Percentiles rank a stretch among this genome's conserved stretches.
These are phyloP conservation scores for Montipora efflorescens DNA, from an alignment of 64 coral and sea anemone genomes.

Conservation along the genomic window DNA sequence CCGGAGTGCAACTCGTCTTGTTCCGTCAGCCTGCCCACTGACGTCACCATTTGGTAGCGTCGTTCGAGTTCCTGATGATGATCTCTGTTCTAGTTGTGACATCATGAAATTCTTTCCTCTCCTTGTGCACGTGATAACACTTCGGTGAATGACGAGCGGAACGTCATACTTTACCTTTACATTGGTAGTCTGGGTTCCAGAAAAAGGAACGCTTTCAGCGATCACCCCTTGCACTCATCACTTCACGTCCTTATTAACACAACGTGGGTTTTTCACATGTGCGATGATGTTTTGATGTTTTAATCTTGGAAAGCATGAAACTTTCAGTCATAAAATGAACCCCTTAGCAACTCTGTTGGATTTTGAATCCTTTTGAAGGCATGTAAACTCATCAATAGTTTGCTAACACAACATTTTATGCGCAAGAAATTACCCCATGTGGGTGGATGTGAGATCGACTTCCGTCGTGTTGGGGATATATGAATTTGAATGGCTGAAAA, in stretches of 20 bases:
- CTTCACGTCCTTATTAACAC: conserved; percentile 19
- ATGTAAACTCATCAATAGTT: neutral
- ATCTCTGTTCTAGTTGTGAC: no score
- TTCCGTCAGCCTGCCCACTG: no score
- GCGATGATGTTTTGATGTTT: conserved; percentile 6
- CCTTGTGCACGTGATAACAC: no score
- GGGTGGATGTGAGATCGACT: neutral
- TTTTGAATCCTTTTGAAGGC: neutral
- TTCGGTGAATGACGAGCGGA: no score
- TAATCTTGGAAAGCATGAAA: conserved; percentile 19
- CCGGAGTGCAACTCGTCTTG: no score
- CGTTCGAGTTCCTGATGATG: no score
- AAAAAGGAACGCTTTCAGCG: conserved; percentile 12
- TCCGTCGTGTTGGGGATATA: neutral
- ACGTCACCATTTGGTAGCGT: no score
- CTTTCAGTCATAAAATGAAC: neutral
- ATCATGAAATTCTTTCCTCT: no score
- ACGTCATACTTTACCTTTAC: no score
- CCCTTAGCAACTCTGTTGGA: neutral
- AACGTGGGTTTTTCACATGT: conserved; percentile 48
- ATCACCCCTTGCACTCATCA: neutral
- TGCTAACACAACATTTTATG: neutral
- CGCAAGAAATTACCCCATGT: neutral
- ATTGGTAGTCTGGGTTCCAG: neutral
- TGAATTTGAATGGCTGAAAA: conserved; percentile 64